Evolutionary conservation across 2,113 vertebrate species (phyloP).

Genomic region (Lampris incognitus): DNA sequence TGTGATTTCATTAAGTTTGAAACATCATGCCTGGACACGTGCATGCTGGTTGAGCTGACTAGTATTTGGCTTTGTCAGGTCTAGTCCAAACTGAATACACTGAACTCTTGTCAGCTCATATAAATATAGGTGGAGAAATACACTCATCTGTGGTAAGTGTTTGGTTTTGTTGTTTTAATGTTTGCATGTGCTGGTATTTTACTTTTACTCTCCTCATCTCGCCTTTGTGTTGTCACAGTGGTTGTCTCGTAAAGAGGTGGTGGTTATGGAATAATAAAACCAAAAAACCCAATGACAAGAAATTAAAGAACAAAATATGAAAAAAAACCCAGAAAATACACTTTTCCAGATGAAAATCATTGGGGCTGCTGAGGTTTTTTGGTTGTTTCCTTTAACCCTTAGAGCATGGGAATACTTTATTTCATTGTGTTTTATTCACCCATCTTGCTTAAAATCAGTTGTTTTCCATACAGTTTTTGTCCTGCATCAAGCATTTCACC

Average conservation of each 20-base stretch:
- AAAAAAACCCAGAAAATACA: neutral
- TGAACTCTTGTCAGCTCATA: constrained; percentile 52
- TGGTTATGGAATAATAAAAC: neutral
- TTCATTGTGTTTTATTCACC: neutral
- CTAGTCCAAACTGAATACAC: constrained; percentile 49
- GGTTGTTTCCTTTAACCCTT: neutral
- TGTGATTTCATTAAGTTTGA: constrained; percentile 58
- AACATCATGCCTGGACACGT: constrained; percentile 77
- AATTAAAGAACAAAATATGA: neutral
- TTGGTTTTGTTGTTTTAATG: constrained; percentile 25
- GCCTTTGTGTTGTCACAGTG: constrained; percentile 6
- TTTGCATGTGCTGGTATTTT: constrained; percentile 49
- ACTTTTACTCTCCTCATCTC: constrained; percentile 29
- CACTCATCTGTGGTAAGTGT: constrained; percentile 74
- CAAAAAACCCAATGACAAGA: constrained; percentile 17
- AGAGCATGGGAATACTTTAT: neutral
- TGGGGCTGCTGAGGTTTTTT: constrained; percentile 31
- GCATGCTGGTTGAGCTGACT: constrained; percentile 92
- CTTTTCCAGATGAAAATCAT: neutral
- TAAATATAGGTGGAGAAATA: constrained; percentile 47
- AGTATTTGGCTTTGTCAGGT: constrained; percentile 77
- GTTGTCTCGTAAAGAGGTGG: neutral
- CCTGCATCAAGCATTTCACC: neutral
- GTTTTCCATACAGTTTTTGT: neutral
- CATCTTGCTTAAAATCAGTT: neutral